Percentiles rank a stretch among this genome's conserved stretches.
phyloP scores from a whole-genome alignment of 2,888 invertebrate genomes.

The Nycteola revayana region DNA sequence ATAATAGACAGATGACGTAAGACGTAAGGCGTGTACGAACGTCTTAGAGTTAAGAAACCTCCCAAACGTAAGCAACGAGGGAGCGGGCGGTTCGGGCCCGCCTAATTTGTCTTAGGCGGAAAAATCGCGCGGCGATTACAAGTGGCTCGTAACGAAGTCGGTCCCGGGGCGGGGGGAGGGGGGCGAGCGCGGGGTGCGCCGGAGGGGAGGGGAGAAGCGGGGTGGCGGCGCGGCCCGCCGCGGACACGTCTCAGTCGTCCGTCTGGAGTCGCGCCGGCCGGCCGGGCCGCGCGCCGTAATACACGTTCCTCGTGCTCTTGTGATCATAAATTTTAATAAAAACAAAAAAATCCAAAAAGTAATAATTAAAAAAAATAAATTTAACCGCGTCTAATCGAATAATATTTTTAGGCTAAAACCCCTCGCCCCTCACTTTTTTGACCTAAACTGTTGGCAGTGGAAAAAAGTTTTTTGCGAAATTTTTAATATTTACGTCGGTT shows the following conservation, averaged over 20 bases:
- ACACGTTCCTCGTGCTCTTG: constrained; percentile 82
- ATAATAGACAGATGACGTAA: no score
- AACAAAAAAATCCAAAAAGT: constrained; percentile 60
- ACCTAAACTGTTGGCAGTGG: constrained; percentile 68
- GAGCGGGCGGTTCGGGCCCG: constrained; percentile 63
- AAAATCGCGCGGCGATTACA: constrained; percentile 81
- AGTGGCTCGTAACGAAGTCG: constrained; percentile 82
- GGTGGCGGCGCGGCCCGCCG: constrained; percentile 55
- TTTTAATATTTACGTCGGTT: constrained; percentile 81
- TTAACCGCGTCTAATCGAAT: constrained; percentile 72
- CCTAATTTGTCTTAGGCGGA: constrained; percentile 82
- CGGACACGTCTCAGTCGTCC: constrained; percentile 75
- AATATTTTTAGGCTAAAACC: constrained; percentile 76
- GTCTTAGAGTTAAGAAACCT: constrained; percentile 65
- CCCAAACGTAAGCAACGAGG: constrained; percentile 58
- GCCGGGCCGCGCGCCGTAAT: constrained; percentile 79
- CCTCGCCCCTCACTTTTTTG: constrained; percentile 66
- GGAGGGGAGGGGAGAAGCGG: constrained; percentile 32
- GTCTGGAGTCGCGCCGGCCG: constrained; percentile 81
- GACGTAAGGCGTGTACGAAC: constrained; percentile 52
- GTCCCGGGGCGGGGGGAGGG: constrained; percentile 49
- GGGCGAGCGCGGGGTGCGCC: constrained; percentile 35
- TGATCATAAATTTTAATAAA: constrained; percentile 78
- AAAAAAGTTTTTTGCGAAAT: constrained; percentile 73
- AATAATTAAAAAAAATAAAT: constrained; percentile 42